Evolutionary conservation across 2,888 invertebrate genomes (phyloP).

Genomic region (Mythimna pallens): DNA sequence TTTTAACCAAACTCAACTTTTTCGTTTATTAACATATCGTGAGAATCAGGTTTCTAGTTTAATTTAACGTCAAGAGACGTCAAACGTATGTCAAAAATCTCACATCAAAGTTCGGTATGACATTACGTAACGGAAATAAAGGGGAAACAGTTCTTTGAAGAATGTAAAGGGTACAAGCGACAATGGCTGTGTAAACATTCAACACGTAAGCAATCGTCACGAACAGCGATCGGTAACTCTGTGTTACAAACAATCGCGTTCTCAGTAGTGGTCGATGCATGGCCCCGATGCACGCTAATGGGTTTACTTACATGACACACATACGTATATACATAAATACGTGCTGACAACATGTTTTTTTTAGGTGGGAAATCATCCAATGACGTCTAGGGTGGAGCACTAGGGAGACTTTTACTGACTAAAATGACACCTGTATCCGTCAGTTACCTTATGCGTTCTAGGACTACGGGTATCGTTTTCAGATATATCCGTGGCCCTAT

Average conservation of each 20-base stretch:
- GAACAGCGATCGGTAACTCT: conserved; percentile 62
- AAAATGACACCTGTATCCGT: too few species aligned
- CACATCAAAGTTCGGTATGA: conserved; percentile 40
- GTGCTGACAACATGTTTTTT: conserved; percentile 11
- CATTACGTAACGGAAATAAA: conserved; percentile 35
- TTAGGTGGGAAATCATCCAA: too few species aligned
- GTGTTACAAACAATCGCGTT: conserved; percentile 74
- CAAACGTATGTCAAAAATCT: conserved; percentile 12
- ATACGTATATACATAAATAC: conserved; percentile 24
- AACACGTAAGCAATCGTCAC: conserved; percentile 62
- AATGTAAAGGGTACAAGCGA: conserved; percentile 66
- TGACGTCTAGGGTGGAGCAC: too few species aligned
- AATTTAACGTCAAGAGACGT: conserved; percentile 15
- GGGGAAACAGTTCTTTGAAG: conserved; percentile 70
- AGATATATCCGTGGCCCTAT: too few species aligned
- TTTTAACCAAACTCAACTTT: conserved; percentile 18
- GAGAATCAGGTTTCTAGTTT: conserved; percentile 39
- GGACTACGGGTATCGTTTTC: too few species aligned
- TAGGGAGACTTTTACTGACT: too few species aligned
- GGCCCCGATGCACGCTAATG: conserved; percentile 79
- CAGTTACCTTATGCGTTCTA: too few species aligned
- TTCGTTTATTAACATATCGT: conserved; percentile 37
- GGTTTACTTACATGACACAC: conserved; percentile 71
- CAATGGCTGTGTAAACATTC: conserved; percentile 71
- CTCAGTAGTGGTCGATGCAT: conserved; percentile 74